phyloP scores from a whole-genome alignment of 2,888 invertebrate genomes.

The Sesia apiformis region DNA sequence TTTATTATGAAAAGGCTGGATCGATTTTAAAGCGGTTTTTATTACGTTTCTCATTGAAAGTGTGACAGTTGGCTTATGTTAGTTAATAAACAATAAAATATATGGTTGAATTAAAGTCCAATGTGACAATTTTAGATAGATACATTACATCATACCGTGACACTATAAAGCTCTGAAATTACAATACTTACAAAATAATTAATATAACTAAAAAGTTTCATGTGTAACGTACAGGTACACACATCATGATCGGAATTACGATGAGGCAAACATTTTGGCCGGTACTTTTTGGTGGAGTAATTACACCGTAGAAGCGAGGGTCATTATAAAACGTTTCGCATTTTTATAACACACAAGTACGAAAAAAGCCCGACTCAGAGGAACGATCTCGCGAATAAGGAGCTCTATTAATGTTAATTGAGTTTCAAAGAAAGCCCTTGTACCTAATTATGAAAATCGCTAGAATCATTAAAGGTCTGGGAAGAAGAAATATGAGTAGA shows the following conservation, averaged over 20 bases:
- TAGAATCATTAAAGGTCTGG: not conserved
- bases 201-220: too few relatives aligned
- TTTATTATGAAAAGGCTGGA: too few relatives aligned
- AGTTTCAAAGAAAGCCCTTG: not conserved
- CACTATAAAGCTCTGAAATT: too few relatives aligned
- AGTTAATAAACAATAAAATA: too few relatives aligned
- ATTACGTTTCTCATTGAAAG: too few relatives aligned
- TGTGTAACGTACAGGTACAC: constrained; percentile 6
- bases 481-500: not conserved
- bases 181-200: too few relatives aligned
- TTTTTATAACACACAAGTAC: constrained; percentile 33
- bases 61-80: too few relatives aligned
- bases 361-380: constrained; percentile 17
- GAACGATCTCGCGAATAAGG: constrained; percentile 14
- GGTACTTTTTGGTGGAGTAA: constrained; percentile 32
- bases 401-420: constrained; percentile 5
- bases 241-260: constrained; percentile 27
- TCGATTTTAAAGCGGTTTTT: too few relatives aligned
- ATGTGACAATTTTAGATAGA: too few relatives aligned
- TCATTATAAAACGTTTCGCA: constrained; percentile 42
- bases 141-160: too few relatives aligned
- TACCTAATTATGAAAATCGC: not conserved
- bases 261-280: constrained; percentile 35
- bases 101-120: too few relatives aligned
- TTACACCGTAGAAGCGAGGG: constrained; percentile 31